Percentiles rank a stretch among this genome's conserved stretches.
Evolutionary conservation across 2,797 vertebrate species (phyloP).

Genomic region (Halcyon smyrnensis): DNA sequence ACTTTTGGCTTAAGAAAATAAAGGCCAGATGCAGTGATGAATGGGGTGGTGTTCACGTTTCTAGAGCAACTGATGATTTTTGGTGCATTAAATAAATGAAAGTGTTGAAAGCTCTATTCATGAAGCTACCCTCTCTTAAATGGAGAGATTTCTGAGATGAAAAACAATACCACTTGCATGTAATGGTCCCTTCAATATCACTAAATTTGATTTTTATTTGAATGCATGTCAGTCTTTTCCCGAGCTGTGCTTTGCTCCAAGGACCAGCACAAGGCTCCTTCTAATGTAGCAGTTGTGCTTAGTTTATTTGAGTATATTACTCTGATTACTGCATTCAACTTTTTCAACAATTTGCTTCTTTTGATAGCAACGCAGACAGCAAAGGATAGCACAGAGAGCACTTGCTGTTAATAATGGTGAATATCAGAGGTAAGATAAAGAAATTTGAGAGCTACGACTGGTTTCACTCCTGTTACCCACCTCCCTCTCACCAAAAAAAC

Average conservation of each 20-base stretch:
- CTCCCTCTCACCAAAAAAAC: not conserved
- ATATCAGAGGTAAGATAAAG: slow-evolving; percentile 80
- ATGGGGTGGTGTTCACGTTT: not conserved
- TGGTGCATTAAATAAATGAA: not conserved
- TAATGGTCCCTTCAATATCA: not conserved
- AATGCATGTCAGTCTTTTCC: not conserved
- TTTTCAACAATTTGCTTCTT: slow-evolving; percentile 4
- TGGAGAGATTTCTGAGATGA: not conserved
- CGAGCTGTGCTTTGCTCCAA: not conserved
- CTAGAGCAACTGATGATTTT: not conserved
- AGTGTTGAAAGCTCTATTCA: not conserved
- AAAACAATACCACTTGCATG: not conserved
- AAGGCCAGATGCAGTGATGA: not conserved
- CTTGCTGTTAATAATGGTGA: slow-evolving; percentile 78
- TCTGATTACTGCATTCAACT: not conserved
- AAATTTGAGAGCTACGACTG: rapidly evolving
- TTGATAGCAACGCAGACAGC: slow-evolving; percentile 79
- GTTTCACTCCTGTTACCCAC: not conserved
- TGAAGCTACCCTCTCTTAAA: not conserved
- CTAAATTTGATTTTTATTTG: not conserved
- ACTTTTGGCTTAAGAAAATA: not conserved
- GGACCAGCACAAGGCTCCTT: not conserved
- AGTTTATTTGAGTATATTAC: not conserved
- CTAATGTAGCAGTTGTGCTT: not conserved
- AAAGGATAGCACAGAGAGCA: slow-evolving; percentile 78